These are phyloP conservation scores for Eleginops maclovinus DNA, from an alignment of 2,113 vertebrate genomes.

Conservation along the genomic window DNA sequence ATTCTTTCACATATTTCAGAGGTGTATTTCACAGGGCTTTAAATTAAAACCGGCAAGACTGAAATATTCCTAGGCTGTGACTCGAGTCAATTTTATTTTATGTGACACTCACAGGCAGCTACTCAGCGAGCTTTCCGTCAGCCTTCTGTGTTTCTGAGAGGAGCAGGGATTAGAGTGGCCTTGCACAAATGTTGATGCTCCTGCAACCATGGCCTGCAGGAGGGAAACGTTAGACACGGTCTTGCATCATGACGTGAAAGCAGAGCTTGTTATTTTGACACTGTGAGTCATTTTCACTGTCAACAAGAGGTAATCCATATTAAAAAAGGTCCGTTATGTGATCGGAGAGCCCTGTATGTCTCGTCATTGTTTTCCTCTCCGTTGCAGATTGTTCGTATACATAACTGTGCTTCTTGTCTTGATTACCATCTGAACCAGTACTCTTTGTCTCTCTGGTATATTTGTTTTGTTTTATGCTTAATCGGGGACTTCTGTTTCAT, in stretches of 20 bases:
- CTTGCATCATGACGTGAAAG: slow-evolving; percentile 22
- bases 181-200: slow-evolving; percentile 30
- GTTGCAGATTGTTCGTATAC: too few relatives aligned
- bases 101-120: background rate
- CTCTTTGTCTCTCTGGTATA: background rate
- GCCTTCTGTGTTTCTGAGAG: slow-evolving; percentile 7
- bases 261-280: background rate
- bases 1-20: background rate
- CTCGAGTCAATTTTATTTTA: slow-evolving; percentile 25
- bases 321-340: background rate
- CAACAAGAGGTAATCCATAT: background rate
- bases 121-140: slow-evolving; percentile 17
- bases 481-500: slow-evolving; percentile 5
- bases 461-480: slow-evolving; percentile 33
- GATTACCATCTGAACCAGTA: background rate
- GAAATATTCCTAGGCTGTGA: slow-evolving; percentile 32
- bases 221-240: slow-evolving; percentile 20
- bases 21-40: slow-evolving; percentile 1
- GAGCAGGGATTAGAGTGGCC: slow-evolving; percentile 17
- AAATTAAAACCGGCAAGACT: slow-evolving; percentile 25
- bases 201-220: slow-evolving; percentile 11
- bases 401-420: background rate
- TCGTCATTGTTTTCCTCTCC: background rate
- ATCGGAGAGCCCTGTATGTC: background rate
- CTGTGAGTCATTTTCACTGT: background rate